phyloP scores from a whole-genome alignment of 23 tunicate species.

The Aplidium turbinatum region DNA sequence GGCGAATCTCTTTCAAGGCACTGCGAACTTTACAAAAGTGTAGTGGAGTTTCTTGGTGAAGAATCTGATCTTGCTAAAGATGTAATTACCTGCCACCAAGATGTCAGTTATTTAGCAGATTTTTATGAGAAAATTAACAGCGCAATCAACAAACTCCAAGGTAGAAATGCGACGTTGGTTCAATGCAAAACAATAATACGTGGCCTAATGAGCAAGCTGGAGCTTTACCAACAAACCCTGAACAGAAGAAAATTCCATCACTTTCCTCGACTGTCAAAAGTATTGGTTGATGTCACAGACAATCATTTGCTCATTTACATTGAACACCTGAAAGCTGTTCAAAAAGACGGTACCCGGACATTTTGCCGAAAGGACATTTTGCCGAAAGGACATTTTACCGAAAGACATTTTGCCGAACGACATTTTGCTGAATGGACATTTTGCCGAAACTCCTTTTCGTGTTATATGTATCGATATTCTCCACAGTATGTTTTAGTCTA shows the following conservation, averaged over 20 bases:
- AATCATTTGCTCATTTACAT: conserved; percentile 32
- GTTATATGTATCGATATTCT: too few species aligned
- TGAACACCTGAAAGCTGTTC: conserved; percentile 34
- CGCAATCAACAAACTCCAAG: conserved; percentile 35
- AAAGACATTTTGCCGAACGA: too few species aligned
- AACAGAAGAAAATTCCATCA: conserved; percentile 14
- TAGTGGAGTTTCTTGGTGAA: conserved; percentile 38
- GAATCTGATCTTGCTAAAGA: conserved; percentile 37
- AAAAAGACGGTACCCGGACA: too few species aligned
- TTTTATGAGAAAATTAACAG: conserved; percentile 33
- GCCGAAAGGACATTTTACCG: too few species aligned
- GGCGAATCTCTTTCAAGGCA: conserved; percentile 28
- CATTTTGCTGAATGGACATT: too few species aligned
- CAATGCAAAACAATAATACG: conserved; percentile 2
- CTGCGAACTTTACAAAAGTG: conserved; percentile 33
- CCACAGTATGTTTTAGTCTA: too few species aligned
- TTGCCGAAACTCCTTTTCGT: too few species aligned
- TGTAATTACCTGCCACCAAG: conserved; percentile 37
- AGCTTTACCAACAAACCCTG: conserved; percentile 18
- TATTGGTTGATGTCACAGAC: conserved; percentile 22
- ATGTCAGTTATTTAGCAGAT: conserved; percentile 40
- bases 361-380: too few species aligned
- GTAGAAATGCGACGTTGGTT: conserved; percentile 21
- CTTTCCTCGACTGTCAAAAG: conserved; percentile 30
- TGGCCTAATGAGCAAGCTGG: conserved; percentile 35